Evolutionary conservation across 2,888 invertebrate genomes (phyloP), one percentile per base, ranked within the genome.

Genomic region (Lissonota sp.): DNA sequence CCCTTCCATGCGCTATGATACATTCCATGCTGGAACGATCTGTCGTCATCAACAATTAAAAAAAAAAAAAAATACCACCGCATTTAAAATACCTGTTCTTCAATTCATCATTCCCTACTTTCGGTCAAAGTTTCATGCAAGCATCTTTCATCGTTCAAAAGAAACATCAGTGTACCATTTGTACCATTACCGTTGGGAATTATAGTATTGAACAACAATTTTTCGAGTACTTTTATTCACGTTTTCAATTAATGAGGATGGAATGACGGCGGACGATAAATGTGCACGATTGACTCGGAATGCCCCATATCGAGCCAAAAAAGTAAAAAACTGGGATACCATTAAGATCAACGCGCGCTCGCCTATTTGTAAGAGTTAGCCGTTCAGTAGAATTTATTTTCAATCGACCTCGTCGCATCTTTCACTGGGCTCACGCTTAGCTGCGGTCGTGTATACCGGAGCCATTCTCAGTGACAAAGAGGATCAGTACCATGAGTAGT

Each of bases 291-390:
- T 5, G 53, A 12, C 53, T 5, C n/a, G 49, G 6, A 44, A 49
- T 8, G 39, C 10, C 39, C 55, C 58, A n/a, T 70, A n/a, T 26
- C 26, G 42, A 39, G 16, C 7, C 42, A 26, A 5, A 44, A 62
- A 44, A 44, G 14, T 60, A 26, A 70, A 70, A 58, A 81, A 80
- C 67, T 67, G 73, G 69, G 57, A 75, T 67, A 77, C 82, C 88
- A 83, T 86, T 86, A 88, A 87, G 84, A 86, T 71, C 81, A 82
- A 83, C 62, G 75, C 84, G 78, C 39, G 44, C 51, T 66, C 26
- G 26, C 84, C 88, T 86, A 87, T 88, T 88, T 84, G 85, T 88
- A 88, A 84, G 84, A 81, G 87, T 88, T 88, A 88, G 82, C 80
- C 71, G 82, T 82, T 82, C 53, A 86, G 87, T 86, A 83, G 86